These are phyloP conservation scores for Moxostoma hubbsi DNA, from an alignment of 2,797 vertebrate genomes.

Conservation along the genomic window DNA sequence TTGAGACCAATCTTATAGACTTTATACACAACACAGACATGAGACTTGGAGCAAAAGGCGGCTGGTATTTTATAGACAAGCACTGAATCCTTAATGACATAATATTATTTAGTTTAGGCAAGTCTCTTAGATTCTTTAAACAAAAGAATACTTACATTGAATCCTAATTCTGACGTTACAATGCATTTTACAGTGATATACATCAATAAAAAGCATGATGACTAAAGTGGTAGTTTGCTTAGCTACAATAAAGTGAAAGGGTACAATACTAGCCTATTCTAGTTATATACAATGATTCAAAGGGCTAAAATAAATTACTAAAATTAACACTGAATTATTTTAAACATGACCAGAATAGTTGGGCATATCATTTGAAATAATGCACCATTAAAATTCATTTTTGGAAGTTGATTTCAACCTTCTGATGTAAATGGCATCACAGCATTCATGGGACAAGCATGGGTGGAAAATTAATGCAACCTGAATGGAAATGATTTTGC, in stretches of 20 bases:
- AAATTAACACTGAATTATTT: constrained; percentile 62
- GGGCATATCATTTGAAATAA: constrained; percentile 57
- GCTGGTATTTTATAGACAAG: constrained; percentile 63
- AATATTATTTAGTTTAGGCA: constrained; percentile 57
- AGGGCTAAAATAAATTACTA: constrained; percentile 88
- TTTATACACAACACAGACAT: constrained; percentile 37
- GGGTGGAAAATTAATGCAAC: neutral
- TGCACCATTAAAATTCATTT: constrained; percentile 56
- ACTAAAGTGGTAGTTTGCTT: constrained; percentile 53
- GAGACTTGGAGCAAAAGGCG: constrained; percentile 58
- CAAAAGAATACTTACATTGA: constrained; percentile 51
- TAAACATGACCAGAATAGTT: constrained; percentile 59
- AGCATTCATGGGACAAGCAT: constrained; percentile 8
- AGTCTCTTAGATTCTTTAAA: constrained; percentile 55
- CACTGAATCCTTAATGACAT: constrained; percentile 36
- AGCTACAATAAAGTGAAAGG: constrained; percentile 63
- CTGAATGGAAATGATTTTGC: constrained; percentile 14
- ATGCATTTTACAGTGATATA: constrained; percentile 42
- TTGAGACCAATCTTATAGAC: neutral
- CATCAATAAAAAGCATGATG: constrained; percentile 65
- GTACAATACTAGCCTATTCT: constrained; percentile 72
- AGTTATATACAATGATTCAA: constrained; percentile 71
- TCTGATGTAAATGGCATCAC: constrained; percentile 41
- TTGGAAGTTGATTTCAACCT: constrained; percentile 48
- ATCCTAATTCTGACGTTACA: constrained; percentile 56